Base-by-base conservation (phyloP, 2,797 vertebrate species). In the Yasuhikotakia modesta region DNA sequence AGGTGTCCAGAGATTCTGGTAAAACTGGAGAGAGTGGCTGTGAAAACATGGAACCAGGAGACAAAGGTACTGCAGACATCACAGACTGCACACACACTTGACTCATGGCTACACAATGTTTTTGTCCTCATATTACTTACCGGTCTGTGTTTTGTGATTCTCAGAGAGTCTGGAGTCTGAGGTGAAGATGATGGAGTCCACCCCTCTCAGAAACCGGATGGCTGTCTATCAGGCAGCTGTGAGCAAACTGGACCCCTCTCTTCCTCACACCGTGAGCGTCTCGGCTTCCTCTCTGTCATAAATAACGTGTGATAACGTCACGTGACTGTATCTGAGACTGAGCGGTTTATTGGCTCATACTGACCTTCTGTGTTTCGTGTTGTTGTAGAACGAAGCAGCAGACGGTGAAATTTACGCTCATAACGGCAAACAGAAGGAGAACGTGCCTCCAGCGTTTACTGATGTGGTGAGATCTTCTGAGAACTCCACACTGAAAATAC, bases 141-240 rank as follows among this genome's bases (percentile, higher is more conserved):
- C 30, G 17, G 27, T 35, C 4, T 35, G 21, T 39, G 22, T 52
- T 70, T 16, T 46, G 17, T 27, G 7, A 39, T 30, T 43, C 21
- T 43, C 75, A 78, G 3, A 92, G 93, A 11, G 78, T 8, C 80
- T 71, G 13, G 89, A 89, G 84, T 87, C 73, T 82, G 79, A 82
- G 85, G 89, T 90, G 69, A 89, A 87, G 73, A 86, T 95, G 0
- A 90, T 93, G 0, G 97, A 98, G 75, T 91, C 90, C 11, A 95
- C 94, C 0, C 96, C 97, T 0, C 93, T 98, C 55, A 95, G 95
- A 83, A 96, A 98, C 83, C 90, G 97, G 79, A 94, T 99, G 96
- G 96, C 96, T 0, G 95, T 96, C 79, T 98, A 98, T 81, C 95
- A 97, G 88, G 96, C 96, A 5, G 96, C 96, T 50, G 91, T 97